A percentile compares a stretch with the other conserved stretches of the same genome.
phyloP scores from a whole-genome alignment of 1,140 invertebrate genomes.

The Nautilus pompilius region DNA sequence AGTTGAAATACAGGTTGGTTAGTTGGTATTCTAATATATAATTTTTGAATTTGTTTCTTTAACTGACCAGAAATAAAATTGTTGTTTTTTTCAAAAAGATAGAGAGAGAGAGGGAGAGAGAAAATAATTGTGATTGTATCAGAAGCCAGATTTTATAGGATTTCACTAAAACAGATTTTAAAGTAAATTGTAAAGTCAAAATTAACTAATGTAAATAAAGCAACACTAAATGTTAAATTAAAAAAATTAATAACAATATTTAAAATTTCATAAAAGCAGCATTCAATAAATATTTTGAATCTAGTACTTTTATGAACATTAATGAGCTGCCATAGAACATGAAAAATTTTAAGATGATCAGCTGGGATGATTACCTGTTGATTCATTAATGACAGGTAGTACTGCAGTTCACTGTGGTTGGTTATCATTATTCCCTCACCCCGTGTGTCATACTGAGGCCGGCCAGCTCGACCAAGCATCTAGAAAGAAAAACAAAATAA shows the following conservation, averaged over 20 bases:
- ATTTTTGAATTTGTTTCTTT: too few species aligned
- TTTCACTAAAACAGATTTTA: too few species aligned
- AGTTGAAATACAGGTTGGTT: too few species aligned
- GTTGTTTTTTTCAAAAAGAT: too few species aligned
- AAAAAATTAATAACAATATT: not conserved
- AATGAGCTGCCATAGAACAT: too few species aligned
- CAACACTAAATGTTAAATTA: not conserved
- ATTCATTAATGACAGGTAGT: slow-evolving; percentile 96
- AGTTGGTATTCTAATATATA: too few species aligned
- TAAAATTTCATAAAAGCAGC: not conserved
- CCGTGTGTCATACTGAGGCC: slow-evolving; percentile 98
- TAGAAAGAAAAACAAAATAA: slow-evolving; percentile 31
- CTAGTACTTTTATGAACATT: too few species aligned
- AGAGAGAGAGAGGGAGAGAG: too few species aligned
- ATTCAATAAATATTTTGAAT: not conserved
- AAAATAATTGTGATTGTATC: too few species aligned
- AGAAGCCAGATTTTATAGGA: too few species aligned
- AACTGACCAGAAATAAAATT: too few species aligned
- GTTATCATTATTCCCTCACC: slow-evolving; percentile 99
- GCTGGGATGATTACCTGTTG: slow-evolving; percentile 91
- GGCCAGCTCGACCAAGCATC: slow-evolving; percentile 95
- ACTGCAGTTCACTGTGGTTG: slow-evolving; percentile 97
- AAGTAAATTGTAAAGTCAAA: not conserved
- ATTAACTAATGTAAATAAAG: not conserved
- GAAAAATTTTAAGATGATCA: too few species aligned